Percentiles rank a stretch among this genome's conserved stretches.
These are phyloP conservation scores for Kuschelorhynchus macadamiae DNA, from an alignment of 2,888 invertebrate genomes.

Conservation along the genomic window DNA sequence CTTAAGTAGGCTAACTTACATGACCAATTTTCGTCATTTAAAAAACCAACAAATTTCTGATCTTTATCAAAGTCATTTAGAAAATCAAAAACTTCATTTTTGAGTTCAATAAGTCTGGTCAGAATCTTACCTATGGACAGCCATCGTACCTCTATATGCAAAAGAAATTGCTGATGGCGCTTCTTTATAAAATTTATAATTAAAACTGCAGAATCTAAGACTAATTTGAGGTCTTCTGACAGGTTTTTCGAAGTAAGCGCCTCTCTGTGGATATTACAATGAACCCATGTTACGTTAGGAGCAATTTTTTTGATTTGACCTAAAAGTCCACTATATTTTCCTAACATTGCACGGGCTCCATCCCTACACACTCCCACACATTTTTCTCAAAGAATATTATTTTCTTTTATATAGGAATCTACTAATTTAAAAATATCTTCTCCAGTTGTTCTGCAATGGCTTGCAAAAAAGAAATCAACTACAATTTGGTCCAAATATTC, in stretches of 20 bases:
- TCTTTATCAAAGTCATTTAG: too few relatives aligned
- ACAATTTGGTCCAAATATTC: slow-evolving; percentile 39
- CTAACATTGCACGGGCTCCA: slow-evolving; percentile 50
- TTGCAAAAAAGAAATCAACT: slow-evolving; percentile 46
- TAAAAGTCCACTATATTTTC: slow-evolving; percentile 50
- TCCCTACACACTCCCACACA: slow-evolving; percentile 39
- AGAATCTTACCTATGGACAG: slow-evolving; percentile 41
- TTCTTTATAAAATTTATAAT: slow-evolving; percentile 45
- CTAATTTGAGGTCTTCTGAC: too few relatives aligned
- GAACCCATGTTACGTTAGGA: slow-evolving; percentile 50
- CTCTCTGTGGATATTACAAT: slow-evolving; percentile 50
- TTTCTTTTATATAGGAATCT: slow-evolving; percentile 36
- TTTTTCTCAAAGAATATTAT: slow-evolving; percentile 43
- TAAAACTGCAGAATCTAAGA: slow-evolving; percentile 43
- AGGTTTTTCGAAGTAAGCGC: slow-evolving; percentile 32
- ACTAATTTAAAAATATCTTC: slow-evolving; percentile 42
- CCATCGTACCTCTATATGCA: slow-evolving; percentile 30
- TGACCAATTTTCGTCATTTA: too few relatives aligned
- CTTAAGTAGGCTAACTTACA: too few relatives aligned
- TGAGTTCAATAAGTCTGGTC: slow-evolving; percentile 32
- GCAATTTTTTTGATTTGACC: slow-evolving; percentile 51
- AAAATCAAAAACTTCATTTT: too few relatives aligned
- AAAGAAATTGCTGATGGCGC: slow-evolving; percentile 28
- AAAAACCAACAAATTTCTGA: too few relatives aligned
- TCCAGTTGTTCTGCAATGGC: slow-evolving; percentile 42